Base-by-base conservation (phyloP, 2,888 invertebrate species). In the Lasioglossum morio region DNA sequence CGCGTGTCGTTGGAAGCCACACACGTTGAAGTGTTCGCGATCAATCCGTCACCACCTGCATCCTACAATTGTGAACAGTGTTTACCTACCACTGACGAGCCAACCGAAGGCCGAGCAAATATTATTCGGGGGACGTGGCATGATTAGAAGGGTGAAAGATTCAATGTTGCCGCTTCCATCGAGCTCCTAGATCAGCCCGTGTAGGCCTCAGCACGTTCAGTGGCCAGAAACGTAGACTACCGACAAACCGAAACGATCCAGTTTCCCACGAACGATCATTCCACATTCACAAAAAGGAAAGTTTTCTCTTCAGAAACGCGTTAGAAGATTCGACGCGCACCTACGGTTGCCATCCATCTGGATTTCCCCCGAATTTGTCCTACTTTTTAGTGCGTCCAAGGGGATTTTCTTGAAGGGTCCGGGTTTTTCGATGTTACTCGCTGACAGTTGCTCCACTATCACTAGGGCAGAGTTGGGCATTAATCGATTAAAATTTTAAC, bases 61-160 rank as follows among this genome's bases (percentile, higher is more conserved):
- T 66, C 43, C 81, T 69, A 40, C 78, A 34, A 81, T 66, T 78
- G 72, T 27, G 76, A 82, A 43, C 60, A 37, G 14, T 66, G n/a
- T 86, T 79, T 79, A 53, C 74, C 74, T 34, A 84, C 48, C 72
- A 60, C 5, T 69, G 63, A 23, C 69, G 43, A 66, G 3, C 63
- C 37, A 27, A 23, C 72, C 34, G 30, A 72, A 27, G 70, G 30
- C n/a, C 43, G 23, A 77, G 74, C 57, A 85, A 86, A 86, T 79
- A 77, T 85, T 86, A 75, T 82, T 74, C 79, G 46, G 79, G 14
- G 66, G 34, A 53, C 48, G 69, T 43, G 79, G 74, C 48, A 63
- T 14, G 79, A 77, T 82, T 77, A 69, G 77, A 72, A 78, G 77
- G 80, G 77, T 70, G 63, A 77, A 73, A 48, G 57, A 48, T 63